A percentile compares a stretch with the other conserved stretches of the same genome.
Conservation (phyloP, 2,113 vertebrate genomes). For the Nasalis larvatus region DNA sequence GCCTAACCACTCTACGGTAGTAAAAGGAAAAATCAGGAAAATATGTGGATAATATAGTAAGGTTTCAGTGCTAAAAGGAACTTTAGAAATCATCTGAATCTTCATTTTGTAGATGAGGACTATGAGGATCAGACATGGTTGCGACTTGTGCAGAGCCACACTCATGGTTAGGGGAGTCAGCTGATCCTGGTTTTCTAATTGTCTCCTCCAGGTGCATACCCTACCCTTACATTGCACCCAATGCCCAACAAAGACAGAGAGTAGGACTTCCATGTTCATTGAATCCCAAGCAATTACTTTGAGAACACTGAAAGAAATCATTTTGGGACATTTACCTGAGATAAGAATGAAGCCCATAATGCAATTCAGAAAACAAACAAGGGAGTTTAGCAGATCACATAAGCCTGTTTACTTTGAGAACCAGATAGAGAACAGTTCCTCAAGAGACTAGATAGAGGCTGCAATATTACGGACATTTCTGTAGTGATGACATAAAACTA, state of each 20-base stretch:
- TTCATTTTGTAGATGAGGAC: neutral
- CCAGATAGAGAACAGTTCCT: neutral
- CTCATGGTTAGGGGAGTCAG: neutral
- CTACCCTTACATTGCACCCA: neutral
- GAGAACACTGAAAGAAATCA: neutral
- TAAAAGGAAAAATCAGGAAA: neutral
- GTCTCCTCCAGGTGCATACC: neutral
- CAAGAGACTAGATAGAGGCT: neutral
- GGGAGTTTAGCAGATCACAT: conserved; percentile 18
- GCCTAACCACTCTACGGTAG: neutral
- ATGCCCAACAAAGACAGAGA: neutral
- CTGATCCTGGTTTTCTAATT: neutral
- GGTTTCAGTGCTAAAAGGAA: neutral
- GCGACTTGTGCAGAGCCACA: neutral
- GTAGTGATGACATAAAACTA: neutral
- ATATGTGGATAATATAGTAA: neutral
- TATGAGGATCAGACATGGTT: neutral
- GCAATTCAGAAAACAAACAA: conserved; percentile 54
- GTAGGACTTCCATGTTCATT: neutral
- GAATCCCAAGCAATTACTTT: neutral
- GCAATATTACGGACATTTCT: neutral
- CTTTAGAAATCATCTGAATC: neutral
- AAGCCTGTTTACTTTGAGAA: neutral
- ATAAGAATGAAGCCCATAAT: conserved; percentile 8
- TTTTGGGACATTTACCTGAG: neutral